A percentile compares a stretch with the other conserved stretches of the same genome.
Conservation (phyloP, 2,888 invertebrate species). For the Stomorhina lunata region DNA sequence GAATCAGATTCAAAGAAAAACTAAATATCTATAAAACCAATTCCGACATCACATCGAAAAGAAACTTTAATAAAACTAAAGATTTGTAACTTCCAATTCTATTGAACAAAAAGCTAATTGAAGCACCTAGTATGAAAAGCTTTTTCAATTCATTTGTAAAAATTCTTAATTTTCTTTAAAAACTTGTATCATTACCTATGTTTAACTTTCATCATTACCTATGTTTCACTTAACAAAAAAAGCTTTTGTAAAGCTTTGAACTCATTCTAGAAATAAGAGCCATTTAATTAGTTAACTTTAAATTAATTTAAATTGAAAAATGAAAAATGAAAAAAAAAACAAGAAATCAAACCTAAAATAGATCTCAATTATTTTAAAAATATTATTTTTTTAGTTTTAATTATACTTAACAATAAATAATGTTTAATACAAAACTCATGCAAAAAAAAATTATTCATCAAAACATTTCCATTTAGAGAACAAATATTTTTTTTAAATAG, state of each 20-base stretch:
- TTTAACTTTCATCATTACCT: not conserved
- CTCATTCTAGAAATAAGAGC: not conserved
- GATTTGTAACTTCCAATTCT: no score
- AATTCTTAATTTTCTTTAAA: not conserved
- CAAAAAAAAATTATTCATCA: slow-evolving; percentile 4
- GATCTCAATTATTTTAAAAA: slow-evolving; percentile 62
- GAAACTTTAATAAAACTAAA: no score
- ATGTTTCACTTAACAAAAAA: not conserved
- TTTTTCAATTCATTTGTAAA: not conserved
- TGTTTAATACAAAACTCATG: slow-evolving; percentile 7
- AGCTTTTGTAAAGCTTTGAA: slow-evolving; percentile 54
- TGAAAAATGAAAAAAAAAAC: not conserved
- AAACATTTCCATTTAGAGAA: slow-evolving; percentile 43
- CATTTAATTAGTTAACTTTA: not conserved
- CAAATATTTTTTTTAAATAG: not conserved
- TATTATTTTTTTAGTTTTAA: slow-evolving; percentile 15
- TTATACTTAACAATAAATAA: slow-evolving; percentile 18
- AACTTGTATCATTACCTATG: not conserved
- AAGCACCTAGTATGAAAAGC: not conserved
- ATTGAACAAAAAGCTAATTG: not conserved
- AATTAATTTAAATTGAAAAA: not conserved
- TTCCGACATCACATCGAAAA: no score
- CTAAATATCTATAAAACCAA: no score
- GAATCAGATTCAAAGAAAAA: no score
- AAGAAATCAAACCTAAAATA: slow-evolving; percentile 54